A percentile compares a stretch with the other conserved stretches of the same genome.
Conservation (phyloP, 2,888 invertebrate genomes). For the Arrhopalites spinosus region DNA sequence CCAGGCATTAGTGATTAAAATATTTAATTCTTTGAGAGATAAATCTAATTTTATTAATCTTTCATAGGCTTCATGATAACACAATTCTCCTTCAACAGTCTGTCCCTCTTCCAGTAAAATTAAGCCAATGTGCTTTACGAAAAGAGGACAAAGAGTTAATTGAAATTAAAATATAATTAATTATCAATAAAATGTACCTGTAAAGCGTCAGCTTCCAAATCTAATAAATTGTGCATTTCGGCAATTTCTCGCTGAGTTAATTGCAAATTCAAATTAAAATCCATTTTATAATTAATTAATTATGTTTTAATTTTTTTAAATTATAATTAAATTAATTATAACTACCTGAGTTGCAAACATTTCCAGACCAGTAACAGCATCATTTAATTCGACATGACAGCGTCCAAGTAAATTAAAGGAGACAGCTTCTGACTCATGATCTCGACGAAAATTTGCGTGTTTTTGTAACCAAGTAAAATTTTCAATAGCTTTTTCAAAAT, state of each 20-base stretch:
- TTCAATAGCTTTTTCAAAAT: neutral
- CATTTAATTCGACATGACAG: constrained; percentile 1
- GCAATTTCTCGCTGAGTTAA: constrained; percentile 22
- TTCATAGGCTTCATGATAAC: constrained; percentile 7
- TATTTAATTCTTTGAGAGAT: too few relatives aligned
- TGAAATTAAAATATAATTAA: too few relatives aligned
- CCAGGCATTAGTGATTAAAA: too few relatives aligned
- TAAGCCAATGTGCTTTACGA: too few relatives aligned
- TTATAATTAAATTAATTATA: too few relatives aligned
- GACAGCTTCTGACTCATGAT: constrained; percentile 14
- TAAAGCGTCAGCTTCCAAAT: constrained; percentile 13
- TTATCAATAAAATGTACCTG: too few relatives aligned
- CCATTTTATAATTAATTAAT: too few relatives aligned
- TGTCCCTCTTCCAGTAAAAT: constrained; percentile 10
- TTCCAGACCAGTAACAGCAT: neutral
- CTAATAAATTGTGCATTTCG: neutral
- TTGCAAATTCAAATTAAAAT: too few relatives aligned
- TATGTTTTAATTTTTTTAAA: too few relatives aligned
- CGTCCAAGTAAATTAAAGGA: constrained; percentile 7
- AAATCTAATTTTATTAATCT: neutral
- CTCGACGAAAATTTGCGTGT: neutral
- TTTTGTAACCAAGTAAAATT: neutral
- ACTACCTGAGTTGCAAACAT: constrained; percentile 16
- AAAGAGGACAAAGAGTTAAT: too few relatives aligned
- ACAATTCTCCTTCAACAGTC: neutral